phyloP scores from a whole-genome alignment of 2,888 invertebrate genomes.

The Helobdella robusta region DNA sequence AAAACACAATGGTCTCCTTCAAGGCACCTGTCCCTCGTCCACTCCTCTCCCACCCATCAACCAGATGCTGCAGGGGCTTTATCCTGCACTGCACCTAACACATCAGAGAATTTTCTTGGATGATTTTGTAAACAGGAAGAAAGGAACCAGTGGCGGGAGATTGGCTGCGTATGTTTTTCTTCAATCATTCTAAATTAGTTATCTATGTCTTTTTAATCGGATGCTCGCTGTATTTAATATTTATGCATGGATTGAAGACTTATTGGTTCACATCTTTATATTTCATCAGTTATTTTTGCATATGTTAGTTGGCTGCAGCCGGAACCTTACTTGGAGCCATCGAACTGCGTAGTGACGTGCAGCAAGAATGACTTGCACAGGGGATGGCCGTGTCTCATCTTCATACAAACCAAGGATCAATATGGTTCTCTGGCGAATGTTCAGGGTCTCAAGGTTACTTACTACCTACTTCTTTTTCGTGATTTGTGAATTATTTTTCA shows the following conservation, averaged over 20 bases:
- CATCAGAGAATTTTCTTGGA: conserved; percentile 83
- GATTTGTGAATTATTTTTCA: conserved; percentile 36
- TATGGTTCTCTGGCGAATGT: conserved; percentile 78
- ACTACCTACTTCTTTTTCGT: conserved; percentile 5
- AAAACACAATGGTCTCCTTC: background rate
- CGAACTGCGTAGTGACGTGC: conserved; percentile 61
- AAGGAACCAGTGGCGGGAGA: conserved; percentile 78
- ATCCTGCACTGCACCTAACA: conserved; percentile 67
- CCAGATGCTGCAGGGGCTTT: conserved; percentile 78
- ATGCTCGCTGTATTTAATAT: background rate
- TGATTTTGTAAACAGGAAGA: conserved; percentile 78
- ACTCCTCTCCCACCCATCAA: conserved; percentile 74
- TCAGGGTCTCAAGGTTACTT: conserved; percentile 63
- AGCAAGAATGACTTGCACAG: conserved; percentile 60
- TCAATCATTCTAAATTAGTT: background rate
- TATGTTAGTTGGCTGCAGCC: conserved; percentile 74
- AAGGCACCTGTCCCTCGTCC: conserved; percentile 68
- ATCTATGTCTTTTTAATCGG: background rate
- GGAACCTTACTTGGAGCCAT: conserved; percentile 78
- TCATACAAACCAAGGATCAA: conserved; percentile 76
- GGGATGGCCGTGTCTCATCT: conserved; percentile 74
- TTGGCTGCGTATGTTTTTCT: conserved; percentile 58
- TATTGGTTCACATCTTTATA: too few species aligned
- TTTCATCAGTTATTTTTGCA: background rate
- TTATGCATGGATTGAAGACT: too few species aligned